These are phyloP conservation scores for Dendrolimus houi DNA, from an alignment of 2,888 invertebrate species.

Conservation along the genomic window DNA sequence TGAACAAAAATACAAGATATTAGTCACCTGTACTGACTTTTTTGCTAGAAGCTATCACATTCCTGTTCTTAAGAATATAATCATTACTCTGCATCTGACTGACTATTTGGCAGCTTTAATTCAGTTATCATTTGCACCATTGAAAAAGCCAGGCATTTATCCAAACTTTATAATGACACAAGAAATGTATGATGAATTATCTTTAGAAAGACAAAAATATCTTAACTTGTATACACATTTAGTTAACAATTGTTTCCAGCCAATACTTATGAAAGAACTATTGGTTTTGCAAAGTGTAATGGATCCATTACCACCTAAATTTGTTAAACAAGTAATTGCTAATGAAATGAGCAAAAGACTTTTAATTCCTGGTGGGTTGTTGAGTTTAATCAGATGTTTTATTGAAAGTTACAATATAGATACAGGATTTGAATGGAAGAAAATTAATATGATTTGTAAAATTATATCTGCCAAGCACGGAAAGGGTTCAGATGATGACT, in stretches of 20 bases:
- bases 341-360: slow-evolving; percentile 78
- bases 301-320: slow-evolving; percentile 71
- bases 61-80: slow-evolving; percentile 71
- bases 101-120: slow-evolving; percentile 81
- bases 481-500: slow-evolving; percentile 52
- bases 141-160: slow-evolving; percentile 75
- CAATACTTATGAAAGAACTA: slow-evolving; percentile 81
- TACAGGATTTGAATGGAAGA: slow-evolving; percentile 79
- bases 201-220: slow-evolving; percentile 69
- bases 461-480: slow-evolving; percentile 77
- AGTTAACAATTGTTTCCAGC: slow-evolving; percentile 74
- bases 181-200: slow-evolving; percentile 69
- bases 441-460: slow-evolving; percentile 80
- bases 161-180: slow-evolving; percentile 70
- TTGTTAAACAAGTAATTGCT: slow-evolving; percentile 79
- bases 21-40: slow-evolving; percentile 66
- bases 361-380: slow-evolving; percentile 77
- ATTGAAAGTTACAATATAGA: slow-evolving; percentile 75
- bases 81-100: slow-evolving; percentile 74
- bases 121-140: slow-evolving; percentile 81
- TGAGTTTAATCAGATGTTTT: slow-evolving; percentile 79
- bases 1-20: slow-evolving; percentile 66
- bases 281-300: slow-evolving; percentile 77
- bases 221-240: slow-evolving; percentile 64
- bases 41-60: slow-evolving; percentile 62